Conservation (phyloP, 2,113 vertebrate genomes). For the Neodontobutis hainanensis region DNA sequence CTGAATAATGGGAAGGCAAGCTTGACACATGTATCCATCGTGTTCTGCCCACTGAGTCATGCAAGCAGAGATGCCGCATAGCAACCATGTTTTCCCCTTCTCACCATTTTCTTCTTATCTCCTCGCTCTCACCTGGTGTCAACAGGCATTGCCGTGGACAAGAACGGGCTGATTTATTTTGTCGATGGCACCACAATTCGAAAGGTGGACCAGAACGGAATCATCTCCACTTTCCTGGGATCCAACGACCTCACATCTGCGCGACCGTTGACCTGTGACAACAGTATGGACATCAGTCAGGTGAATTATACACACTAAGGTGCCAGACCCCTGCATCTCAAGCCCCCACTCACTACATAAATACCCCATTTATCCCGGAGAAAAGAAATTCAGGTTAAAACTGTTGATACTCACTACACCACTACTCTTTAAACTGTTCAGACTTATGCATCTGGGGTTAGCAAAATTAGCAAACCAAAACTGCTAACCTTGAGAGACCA, state of each 20-base stretch:
- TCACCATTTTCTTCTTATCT: constrained; percentile 4
- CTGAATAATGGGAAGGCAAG: constrained; percentile 82
- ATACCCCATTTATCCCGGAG: too few relatives aligned
- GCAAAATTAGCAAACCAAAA: too few relatives aligned
- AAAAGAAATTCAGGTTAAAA: too few relatives aligned
- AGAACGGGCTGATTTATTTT: constrained; percentile 96
- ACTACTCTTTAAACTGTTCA: too few relatives aligned
- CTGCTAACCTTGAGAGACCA: too few relatives aligned
- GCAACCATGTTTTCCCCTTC: constrained; percentile 49
- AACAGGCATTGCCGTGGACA: constrained; percentile 93
- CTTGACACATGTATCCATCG: constrained; percentile 78
- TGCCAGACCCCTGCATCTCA: neutral
- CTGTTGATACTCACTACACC: too few relatives aligned
- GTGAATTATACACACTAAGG: constrained; percentile 69
- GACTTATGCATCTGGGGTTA: too few relatives aligned
- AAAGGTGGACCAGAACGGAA: constrained; percentile 95
- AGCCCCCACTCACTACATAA: neutral
- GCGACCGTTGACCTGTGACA: constrained; percentile 93
- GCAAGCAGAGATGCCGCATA: constrained; percentile 51
- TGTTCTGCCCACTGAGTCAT: constrained; percentile 72
- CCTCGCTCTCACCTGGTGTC: constrained; percentile 35
- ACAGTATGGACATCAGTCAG: constrained; percentile 97
- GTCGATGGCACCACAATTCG: constrained; percentile 97
- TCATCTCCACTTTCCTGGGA: constrained; percentile 95
- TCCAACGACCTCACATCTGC: constrained; percentile 96